Percentiles rank a stretch among this genome's conserved stretches.
Evolutionary conservation across 2,797 vertebrate species (phyloP).

Genomic region (Siniperca undulata): DNA sequence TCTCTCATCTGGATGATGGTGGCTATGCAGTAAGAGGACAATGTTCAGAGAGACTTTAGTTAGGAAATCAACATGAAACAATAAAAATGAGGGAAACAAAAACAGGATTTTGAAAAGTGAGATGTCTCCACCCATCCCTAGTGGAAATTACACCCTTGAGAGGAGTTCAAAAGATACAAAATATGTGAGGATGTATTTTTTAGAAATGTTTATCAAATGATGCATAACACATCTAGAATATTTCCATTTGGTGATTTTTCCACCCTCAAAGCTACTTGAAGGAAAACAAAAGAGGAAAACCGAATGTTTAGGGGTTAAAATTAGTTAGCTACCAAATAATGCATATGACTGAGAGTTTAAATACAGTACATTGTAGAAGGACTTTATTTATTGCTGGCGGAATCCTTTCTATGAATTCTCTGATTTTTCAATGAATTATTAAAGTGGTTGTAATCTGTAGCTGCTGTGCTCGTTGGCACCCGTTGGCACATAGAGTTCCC

Average conservation of each 20-base stretch:
- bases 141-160: not conserved
- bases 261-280: accelerated
- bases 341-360: not conserved
- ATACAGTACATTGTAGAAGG: not conserved
- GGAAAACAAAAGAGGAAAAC: not conserved
- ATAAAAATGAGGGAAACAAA: too few species aligned
- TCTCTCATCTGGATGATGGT: not conserved
- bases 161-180: not conserved
- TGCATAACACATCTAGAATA: not conserved
- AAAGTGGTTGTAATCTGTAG: conserved; percentile 39
- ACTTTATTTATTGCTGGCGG: not conserved
- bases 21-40: not conserved
- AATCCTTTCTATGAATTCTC: conserved; percentile 23
- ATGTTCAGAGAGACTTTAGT: too few species aligned
- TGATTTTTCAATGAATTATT: conserved; percentile 47
- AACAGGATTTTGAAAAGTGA: too few species aligned
- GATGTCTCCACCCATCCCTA: not conserved
- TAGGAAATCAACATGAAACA: too few species aligned
- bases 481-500: conserved; percentile 37
- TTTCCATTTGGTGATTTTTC: not conserved
- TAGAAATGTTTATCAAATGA: not conserved
- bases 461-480: conserved; percentile 8
- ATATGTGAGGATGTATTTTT: not conserved
- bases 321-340: conserved; percentile 2
- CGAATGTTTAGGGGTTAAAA: not conserved